Evolutionary conservation across 2,888 invertebrate species (phyloP), one percentile per base, ranked within the genome.

Genomic region (Acanthosepion pharaonis): DNA sequence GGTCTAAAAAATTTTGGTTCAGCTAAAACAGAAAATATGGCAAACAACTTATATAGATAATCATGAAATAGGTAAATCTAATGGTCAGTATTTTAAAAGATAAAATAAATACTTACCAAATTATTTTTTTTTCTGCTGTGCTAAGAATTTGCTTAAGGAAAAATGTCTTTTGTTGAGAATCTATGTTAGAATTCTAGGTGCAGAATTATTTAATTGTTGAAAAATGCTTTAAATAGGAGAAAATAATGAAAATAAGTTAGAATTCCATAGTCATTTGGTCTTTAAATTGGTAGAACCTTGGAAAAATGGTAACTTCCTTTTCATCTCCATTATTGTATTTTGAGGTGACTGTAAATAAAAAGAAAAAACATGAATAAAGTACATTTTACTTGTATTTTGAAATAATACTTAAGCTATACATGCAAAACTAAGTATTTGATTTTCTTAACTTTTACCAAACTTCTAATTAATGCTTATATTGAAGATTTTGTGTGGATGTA

Each of bases 281-380:
- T 78, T 78, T 33, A n/a, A 78, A n/a, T n/a, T 78, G 78, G 78
- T 78, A 78, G 78, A n/a, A 33, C n/a, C n/a, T 15, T 78, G 78
- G n/a, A 78, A 78, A 15, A 78, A 78, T 78, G 78, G 78, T 78
- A 78, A n/a, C n/a, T 78, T n/a, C 78, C 78, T 78, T 78, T 78
- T 78, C n/a, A 78, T 78, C 78, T 11, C n/a, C 78, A 78, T 78
- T 11, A 6, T 78, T n/a, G n/a, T n/a, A 78, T 78, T 33, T 78
- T 78, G 78, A 33, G n/a, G 15, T 78, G 18, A n/a, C 78, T 78
- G 78, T 9, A 78, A 78, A 8, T 9, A n/a, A 78, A 33, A 33
- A n/a, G 23, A 78, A 33, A 28, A 59, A 59, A 23, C 20, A 55
- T 2, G 42, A 42, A 3, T 42, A 55, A 55, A 23, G 23, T 23